These are phyloP conservation scores for Glossosoma conforme DNA, from an alignment of 1,140 invertebrate genomes.

Conservation along the genomic window DNA sequence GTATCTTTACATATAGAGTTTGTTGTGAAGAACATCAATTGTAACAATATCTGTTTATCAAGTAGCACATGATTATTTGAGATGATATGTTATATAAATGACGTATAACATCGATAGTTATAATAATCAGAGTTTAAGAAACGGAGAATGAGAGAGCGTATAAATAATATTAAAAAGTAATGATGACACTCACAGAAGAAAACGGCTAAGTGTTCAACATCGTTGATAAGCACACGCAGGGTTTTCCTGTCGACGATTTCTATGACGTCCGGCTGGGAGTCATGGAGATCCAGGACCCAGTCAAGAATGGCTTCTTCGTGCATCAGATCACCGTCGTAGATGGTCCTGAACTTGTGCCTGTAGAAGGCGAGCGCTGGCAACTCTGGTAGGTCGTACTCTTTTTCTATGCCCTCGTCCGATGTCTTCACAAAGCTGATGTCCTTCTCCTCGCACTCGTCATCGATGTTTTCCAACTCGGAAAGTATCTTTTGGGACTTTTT, in stretches of 20 bases:
- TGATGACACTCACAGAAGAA: conserved; percentile 78
- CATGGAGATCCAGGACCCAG: conserved; percentile 83
- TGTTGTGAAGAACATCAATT: no score
- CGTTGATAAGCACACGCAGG: conserved; percentile 80
- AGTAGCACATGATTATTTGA: no score
- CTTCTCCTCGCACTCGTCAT: conserved; percentile 89
- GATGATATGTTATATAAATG: no score
- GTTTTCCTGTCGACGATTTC: conserved; percentile 89
- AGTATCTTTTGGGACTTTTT: conserved; percentile 87
- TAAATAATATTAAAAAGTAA: conserved; percentile 21
- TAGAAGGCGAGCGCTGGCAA: conserved; percentile 86
- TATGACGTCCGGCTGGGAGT: conserved; percentile 81
- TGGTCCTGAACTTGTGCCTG: conserved; percentile 83
- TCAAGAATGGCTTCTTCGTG: conserved; percentile 86
- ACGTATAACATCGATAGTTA: no score
- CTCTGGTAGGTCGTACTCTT: conserved; percentile 81
- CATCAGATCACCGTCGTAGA: conserved; percentile 83
- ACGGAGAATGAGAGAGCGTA: no score
- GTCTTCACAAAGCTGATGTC: conserved; percentile 92
- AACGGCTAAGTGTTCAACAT: conserved; percentile 86
- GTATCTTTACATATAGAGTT: no score
- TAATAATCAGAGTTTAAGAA: no score
- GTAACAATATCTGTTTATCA: no score
- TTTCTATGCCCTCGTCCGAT: conserved; percentile 81
- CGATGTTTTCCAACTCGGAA: conserved; percentile 88